These are phyloP conservation scores for Taeniopygia guttata DNA, from an alignment of 2,797 vertebrate genomes.

Conservation along the genomic window DNA sequence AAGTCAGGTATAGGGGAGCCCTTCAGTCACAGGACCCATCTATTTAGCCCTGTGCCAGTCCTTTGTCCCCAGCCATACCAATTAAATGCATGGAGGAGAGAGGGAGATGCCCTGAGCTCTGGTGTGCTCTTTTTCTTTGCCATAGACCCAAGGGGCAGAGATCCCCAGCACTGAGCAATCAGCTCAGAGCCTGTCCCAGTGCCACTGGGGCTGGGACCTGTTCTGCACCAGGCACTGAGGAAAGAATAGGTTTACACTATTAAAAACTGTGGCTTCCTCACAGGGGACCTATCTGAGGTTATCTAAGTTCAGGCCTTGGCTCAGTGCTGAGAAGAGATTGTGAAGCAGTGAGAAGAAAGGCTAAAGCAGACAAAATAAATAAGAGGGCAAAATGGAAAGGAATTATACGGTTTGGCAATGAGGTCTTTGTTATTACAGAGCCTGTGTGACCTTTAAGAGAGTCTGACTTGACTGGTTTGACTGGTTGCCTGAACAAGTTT, in stretches of 20 bases:
- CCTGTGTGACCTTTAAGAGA: slow-evolving; percentile 18
- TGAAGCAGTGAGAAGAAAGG: background rate
- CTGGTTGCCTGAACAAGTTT: background rate
- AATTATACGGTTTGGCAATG: background rate
- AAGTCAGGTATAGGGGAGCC: background rate
- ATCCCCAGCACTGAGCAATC: background rate
- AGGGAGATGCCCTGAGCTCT: background rate
- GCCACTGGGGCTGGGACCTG: background rate
- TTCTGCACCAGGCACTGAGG: background rate
- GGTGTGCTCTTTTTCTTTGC: background rate
- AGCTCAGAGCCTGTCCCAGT: background rate
- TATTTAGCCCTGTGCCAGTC: background rate
- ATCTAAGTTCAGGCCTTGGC: background rate
- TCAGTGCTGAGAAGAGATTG: background rate
- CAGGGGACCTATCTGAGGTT: background rate
- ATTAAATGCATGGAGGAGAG: background rate
- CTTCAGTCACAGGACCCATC: background rate
- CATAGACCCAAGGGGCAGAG: fast-evolving
- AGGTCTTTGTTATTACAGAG: background rate
- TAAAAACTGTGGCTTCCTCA: background rate
- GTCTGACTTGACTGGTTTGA: background rate
- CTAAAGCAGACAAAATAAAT: background rate
- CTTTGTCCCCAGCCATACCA: background rate
- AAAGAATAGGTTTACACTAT: background rate
- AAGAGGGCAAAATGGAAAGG: background rate